Percentiles rank a stretch among this genome's conserved stretches.
These are phyloP conservation scores for Simalia tracyae DNA, from an alignment of 2,797 vertebrate species.

Conservation along the genomic window DNA sequence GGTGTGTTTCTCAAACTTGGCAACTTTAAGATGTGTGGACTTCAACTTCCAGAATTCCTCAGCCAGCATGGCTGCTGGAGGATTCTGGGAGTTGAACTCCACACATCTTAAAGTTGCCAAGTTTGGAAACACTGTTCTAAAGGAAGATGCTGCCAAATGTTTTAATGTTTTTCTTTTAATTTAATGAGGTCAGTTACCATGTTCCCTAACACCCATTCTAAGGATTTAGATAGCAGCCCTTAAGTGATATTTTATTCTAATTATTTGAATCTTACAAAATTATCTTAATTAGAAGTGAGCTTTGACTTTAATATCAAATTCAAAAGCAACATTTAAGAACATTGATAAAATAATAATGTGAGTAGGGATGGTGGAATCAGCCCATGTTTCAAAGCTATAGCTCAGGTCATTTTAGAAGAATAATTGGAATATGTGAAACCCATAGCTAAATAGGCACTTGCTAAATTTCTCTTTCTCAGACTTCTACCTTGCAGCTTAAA, in stretches of 20 bases:
- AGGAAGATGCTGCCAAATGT: constrained; percentile 18
- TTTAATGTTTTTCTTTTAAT: background rate
- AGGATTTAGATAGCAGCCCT: constrained; percentile 29
- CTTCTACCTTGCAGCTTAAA: background rate
- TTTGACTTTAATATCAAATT: constrained; percentile 20
- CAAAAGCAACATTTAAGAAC: background rate
- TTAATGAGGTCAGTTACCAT: constrained; percentile 22
- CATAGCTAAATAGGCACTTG: constrained; percentile 4
- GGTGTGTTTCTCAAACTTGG: background rate
- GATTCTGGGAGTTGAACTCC: background rate
- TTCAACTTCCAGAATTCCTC: background rate
- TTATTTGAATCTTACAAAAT: constrained; percentile 4
- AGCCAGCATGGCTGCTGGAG: background rate
- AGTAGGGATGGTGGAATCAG: background rate
- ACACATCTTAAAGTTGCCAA: background rate
- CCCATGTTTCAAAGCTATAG: background rate
- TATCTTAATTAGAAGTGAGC: constrained; percentile 31
- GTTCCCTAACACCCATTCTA: constrained; percentile 11
- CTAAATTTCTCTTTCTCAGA: background rate
- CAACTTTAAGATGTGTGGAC: background rate
- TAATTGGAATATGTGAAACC: constrained; percentile 6
- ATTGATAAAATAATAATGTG: constrained; percentile 7
- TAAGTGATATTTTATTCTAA: constrained; percentile 32
- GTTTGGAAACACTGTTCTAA: background rate
- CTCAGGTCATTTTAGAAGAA: constrained; percentile 24